These are phyloP conservation scores for Lagopus muta DNA, from an alignment of 2,113 vertebrate species.

Conservation along the genomic window DNA sequence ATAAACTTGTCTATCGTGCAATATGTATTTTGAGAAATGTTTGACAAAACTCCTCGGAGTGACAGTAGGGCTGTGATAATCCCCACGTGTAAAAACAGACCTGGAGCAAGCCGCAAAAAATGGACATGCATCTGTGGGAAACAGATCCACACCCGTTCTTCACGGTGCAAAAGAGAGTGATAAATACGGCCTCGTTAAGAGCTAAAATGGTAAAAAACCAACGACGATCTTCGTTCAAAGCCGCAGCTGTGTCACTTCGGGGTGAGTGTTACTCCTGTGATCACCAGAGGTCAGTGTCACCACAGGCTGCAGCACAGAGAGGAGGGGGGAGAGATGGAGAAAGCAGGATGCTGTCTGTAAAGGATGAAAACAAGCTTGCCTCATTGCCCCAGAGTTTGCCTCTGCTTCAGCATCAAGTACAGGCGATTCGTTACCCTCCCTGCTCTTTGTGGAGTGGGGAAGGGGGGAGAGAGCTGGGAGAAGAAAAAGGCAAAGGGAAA, in stretches of 20 bases:
- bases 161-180: background rate
- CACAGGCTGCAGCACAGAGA: slow-evolving; percentile 12
- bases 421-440: background rate
- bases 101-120: background rate
- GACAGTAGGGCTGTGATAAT: background rate
- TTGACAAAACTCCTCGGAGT: background rate
- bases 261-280: slow-evolving; percentile 35
- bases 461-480: background rate
- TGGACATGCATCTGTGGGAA: rapidly evolving
- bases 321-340: background rate
- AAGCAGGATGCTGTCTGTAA: background rate
- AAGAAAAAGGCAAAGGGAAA: background rate
- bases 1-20: background rate
- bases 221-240: background rate
- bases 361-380: background rate
- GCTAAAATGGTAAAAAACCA: background rate
- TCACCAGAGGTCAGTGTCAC: slow-evolving; percentile 75
- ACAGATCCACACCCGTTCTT: background rate
- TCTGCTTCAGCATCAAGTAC: background rate
- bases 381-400: slow-evolving; percentile 5
- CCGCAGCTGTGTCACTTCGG: background rate
- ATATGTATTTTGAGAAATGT: background rate
- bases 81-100: background rate
- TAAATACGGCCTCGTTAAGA: background rate
- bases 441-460: background rate